Base-by-base conservation (phyloP, 37 sponge, comb jelly and placozoan species). In the Lycopodina hypogea region DNA sequence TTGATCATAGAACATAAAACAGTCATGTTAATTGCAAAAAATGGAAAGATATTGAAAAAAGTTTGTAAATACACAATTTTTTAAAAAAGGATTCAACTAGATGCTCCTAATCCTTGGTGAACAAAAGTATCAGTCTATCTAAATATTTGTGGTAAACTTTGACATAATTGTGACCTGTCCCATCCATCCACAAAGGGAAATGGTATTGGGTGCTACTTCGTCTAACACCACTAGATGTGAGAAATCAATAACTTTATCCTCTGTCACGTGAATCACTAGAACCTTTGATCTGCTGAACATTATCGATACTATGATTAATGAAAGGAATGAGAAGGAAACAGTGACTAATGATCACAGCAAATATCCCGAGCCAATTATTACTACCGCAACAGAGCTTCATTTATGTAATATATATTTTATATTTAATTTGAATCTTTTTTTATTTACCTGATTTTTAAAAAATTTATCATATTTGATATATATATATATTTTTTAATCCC, bases 141-240 rank as follows among this genome's bases (percentile, higher is more conserved):
- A 98, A 76, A 52, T 98, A 98, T 40, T 87, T 89, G 35, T 82
- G 88, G 77, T 93, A 98, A 3, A 95, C 76, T 62, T 98, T 96
- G 22, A 98, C 92, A 70, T 98, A 96, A 77, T 98, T 98, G 83
- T 98, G 99, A 0, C 99, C 99, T 1, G 99, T 96, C 23, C 99
- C 99, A 56, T 98, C 99, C 48, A 98, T 94, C 99, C 99, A 98
- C 29, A 98, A 77, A 30, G 99, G 99, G 35, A 95, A 23, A 98
- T 96, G 0, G 96, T 89, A n/a, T 79, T 77, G 0, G 94, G 96
- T 14, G 91, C 93, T 66, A 92, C 63, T 81, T 98, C 96, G 78
- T 90, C 91, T 28, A 98, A 75, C 9, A 91, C 85, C 57, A 98
- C 79, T 0, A 96, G 94, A 72, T 95, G 96, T 18, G 94, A 89